Evolutionary conservation across 2,888 invertebrate species (phyloP), one percentile per base, ranked within the genome.

Genomic region (Gonocerus acuteangulatus): DNA sequence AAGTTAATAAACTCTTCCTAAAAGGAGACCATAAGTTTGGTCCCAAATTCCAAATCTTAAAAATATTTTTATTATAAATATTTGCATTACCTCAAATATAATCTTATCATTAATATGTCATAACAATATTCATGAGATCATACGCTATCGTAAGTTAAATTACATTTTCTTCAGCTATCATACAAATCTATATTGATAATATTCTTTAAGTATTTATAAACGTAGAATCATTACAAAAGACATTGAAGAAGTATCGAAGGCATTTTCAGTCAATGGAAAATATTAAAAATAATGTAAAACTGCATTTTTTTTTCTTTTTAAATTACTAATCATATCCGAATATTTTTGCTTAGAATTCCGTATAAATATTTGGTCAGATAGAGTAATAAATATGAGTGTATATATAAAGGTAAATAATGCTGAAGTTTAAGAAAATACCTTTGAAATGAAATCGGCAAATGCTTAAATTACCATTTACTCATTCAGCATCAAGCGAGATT

Each of bases 211-310:
- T 36, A 48, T 36, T 48, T 59, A 59, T 48, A 48, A 32, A 59
- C 18, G 34, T 48, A 59, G 15, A 19, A 59, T 22, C 16, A 15
- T 48, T 59, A 48, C 23, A 48, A 59, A 59, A 45, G 39, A 48
- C 21, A 32, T 39, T 42, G 22, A 19, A 27, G 57, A 47, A 47
- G 27, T 15, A 27, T 57, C 11, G 32, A 57, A 57, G 57, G 57
- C 57, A 57, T 57, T 57, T 44, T 57, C 57, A 57, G 57, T 57
- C 57, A 47, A 27, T 47, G 27, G 44, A 44, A 42, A 57, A 57
- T 19, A 47, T 57, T 57, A 34, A 57, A 57, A 47, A 57, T 36
- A 57, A 44, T 32, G 22, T 1, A 23, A 27, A 45, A 21, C 34
- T 7, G 2, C 39, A 44, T 36, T 7, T 22, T 21, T 21, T 15